Evolutionary conservation across 92 coral and sea anemone species (phyloP).

Genomic region (Porites lobata): DNA sequence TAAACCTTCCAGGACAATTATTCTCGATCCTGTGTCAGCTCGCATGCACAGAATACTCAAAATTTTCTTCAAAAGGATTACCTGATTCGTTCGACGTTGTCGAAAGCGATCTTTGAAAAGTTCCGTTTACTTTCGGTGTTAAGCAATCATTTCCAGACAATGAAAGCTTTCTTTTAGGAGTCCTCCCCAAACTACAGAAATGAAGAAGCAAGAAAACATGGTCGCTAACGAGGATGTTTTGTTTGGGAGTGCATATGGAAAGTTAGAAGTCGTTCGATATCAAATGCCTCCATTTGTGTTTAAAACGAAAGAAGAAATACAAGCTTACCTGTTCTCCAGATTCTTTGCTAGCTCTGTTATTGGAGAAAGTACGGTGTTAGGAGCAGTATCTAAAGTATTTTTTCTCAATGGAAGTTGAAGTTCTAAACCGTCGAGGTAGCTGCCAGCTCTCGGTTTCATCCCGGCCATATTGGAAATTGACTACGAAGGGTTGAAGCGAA

Average conservation of each 20-base stretch:
- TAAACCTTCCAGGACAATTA: neutral
- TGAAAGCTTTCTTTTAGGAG: conserved; percentile 96
- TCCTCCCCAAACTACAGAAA: conserved; percentile 78
- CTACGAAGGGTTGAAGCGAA: neutral
- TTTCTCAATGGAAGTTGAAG: conserved; percentile 72
- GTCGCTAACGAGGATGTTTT: neutral
- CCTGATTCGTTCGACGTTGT: conserved; percentile 97
- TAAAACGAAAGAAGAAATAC: conserved; percentile 8
- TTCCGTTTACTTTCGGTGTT: conserved; percentile 77
- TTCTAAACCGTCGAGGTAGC: conserved; percentile 76
- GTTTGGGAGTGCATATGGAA: neutral
- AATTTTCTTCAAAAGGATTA: conserved; percentile 1
- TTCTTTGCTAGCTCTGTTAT: conserved; percentile 94
- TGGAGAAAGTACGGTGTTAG: conserved; percentile 94
- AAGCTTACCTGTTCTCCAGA: conserved; percentile 79
- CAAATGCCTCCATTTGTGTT: conserved; percentile 25
- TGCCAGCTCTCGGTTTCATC: conserved; percentile 87
- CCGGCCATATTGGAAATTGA: conserved; percentile 82
- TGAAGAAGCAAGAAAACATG: conserved; percentile 1
- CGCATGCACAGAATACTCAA: neutral
- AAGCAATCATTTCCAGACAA: conserved; percentile 81
- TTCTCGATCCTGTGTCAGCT: neutral
- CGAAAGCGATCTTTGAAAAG: conserved; percentile 75
- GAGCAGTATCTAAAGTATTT: conserved; percentile 66
- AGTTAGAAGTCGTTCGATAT: conserved; percentile 10